phyloP scores from a whole-genome alignment of 2,797 vertebrate species.

The Darevskia nairensis region DNA sequence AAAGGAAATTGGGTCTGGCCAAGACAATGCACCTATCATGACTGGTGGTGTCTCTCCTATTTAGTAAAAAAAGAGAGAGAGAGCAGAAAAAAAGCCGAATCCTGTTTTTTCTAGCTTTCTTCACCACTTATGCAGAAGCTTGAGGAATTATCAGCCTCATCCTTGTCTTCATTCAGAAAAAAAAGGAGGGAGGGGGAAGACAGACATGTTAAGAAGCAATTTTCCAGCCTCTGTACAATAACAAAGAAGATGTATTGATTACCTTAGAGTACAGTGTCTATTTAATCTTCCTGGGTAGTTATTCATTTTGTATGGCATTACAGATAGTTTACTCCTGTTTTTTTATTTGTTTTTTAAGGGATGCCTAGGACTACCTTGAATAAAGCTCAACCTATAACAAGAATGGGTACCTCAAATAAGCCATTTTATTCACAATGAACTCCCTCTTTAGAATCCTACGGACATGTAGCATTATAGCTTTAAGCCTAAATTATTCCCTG shows the following conservation, averaged over 20 bases:
- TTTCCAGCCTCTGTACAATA: constrained; percentile 33
- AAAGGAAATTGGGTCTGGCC: constrained; percentile 51
- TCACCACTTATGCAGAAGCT: constrained; percentile 32
- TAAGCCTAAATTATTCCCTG: not conserved
- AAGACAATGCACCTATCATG: constrained; percentile 21
- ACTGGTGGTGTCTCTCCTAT: not conserved
- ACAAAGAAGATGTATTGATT: constrained; percentile 38
- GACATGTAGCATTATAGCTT: not conserved
- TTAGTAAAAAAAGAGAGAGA: not conserved
- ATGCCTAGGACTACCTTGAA: constrained; percentile 29
- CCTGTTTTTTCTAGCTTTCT: constrained; percentile 12
- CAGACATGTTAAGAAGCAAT: constrained; percentile 35
- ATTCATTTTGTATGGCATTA: constrained; percentile 53
- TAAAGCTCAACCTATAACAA: not conserved
- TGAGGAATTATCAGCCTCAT: not conserved
- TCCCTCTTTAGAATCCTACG: not conserved
- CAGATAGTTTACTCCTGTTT: constrained; percentile 28
- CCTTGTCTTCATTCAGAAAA: constrained; percentile 38
- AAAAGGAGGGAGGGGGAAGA: constrained; percentile 10
- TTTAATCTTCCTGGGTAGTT: constrained; percentile 50
- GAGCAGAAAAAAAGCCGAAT: too few species aligned
- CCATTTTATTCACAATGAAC: not conserved
- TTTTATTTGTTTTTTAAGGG: too few species aligned
- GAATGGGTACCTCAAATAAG: not conserved
- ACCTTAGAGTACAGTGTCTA: constrained; percentile 22